Base-by-base conservation (phyloP, 2,888 invertebrate species). In the Drosophila sordidapex region DNA sequence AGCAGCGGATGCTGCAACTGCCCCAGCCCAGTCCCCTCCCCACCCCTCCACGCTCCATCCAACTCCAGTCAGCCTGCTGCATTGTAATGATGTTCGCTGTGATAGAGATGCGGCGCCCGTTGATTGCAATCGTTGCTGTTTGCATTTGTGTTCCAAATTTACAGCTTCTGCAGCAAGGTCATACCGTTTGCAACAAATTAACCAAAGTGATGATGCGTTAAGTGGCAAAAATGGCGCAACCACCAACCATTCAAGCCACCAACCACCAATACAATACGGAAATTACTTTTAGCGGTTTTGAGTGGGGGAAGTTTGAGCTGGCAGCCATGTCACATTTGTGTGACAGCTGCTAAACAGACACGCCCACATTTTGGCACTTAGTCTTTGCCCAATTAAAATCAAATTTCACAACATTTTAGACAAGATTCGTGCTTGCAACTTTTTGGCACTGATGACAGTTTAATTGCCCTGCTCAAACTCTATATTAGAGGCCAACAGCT, bases 91-190 rank as follows among this genome's bases (percentile, higher is more conserved):
- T 67, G 72, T 74, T 61, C 73, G 67, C 64, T 74, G 66, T 57
- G 79, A 84, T 87, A 82, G 83, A 87, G 82, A 81, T 81, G 78
- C 86, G 68, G 78, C 78, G 75, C 74, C 74, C 76, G 81, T 63
- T 89, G 87, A 87, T 87, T 87, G 87, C 86, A 74, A 87, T 85
- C 87, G 82, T 61, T 56, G 75, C 70, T 74, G 76, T 70, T 82
- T 81, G 76, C 77, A 83, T 86, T 88, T 87, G 87, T 82, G 80
- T 88, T 88, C 88, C 85, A 89, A 85, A 90, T 90, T 88, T 90
- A 90, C 90, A 90, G 87, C 87, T 90, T 81, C 88, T 85, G 70
- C 86, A 82, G 74, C 78, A 79, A 79, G 78, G 78, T 79, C 78
- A 76, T 43, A 66, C 65, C 68, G 60, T 35, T 56, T 75, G 77